Conservation (phyloP, 2,888 invertebrate species). For the Chrysina gloriosa region DNA sequence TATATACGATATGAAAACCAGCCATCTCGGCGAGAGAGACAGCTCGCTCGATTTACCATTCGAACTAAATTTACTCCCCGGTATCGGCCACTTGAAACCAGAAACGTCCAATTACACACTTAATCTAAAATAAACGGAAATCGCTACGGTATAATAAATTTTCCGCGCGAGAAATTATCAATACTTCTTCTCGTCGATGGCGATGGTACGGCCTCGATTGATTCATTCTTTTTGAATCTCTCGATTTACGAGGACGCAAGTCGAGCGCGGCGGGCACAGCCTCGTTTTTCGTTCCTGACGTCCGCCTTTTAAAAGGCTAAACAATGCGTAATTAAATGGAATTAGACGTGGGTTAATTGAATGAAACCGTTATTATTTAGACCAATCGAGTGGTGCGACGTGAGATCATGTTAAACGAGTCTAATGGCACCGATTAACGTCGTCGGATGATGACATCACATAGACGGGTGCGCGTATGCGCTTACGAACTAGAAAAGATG, state of each 20-base stretch:
- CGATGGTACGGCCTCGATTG: neutral
- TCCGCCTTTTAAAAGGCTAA: slow-evolving; percentile 15
- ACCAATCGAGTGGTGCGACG: slow-evolving; percentile 47
- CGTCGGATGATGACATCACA: too few relatives aligned
- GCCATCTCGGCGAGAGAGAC: neutral
- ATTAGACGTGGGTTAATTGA: slow-evolving; percentile 54
- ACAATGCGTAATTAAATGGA: slow-evolving; percentile 43
- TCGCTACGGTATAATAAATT: slow-evolving; percentile 13
- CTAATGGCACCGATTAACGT: slow-evolving; percentile 26
- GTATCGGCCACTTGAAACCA: slow-evolving; percentile 19
- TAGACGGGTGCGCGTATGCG: too few relatives aligned
- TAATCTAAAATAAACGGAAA: slow-evolving; percentile 11
- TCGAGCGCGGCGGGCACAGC: neutral
- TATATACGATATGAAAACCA: slow-evolving; percentile 9
- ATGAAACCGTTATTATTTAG: slow-evolving; percentile 49
- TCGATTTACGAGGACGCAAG: neutral
- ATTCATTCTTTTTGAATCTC: neutral
- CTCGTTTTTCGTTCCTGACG: slow-evolving; percentile 1
- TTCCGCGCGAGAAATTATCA: slow-evolving; percentile 13
- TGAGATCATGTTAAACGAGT: slow-evolving; percentile 45
- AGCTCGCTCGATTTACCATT: slow-evolving; percentile 16
- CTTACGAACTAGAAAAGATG: too few relatives aligned
- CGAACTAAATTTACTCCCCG: slow-evolving; percentile 20
- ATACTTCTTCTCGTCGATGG: slow-evolving; percentile 4
- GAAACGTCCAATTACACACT: slow-evolving; percentile 29